A percentile compares a stretch with the other conserved stretches of the same genome.
Conservation (phyloP, 1,140 invertebrate genomes). For the Oncopeltus fasciatus region DNA sequence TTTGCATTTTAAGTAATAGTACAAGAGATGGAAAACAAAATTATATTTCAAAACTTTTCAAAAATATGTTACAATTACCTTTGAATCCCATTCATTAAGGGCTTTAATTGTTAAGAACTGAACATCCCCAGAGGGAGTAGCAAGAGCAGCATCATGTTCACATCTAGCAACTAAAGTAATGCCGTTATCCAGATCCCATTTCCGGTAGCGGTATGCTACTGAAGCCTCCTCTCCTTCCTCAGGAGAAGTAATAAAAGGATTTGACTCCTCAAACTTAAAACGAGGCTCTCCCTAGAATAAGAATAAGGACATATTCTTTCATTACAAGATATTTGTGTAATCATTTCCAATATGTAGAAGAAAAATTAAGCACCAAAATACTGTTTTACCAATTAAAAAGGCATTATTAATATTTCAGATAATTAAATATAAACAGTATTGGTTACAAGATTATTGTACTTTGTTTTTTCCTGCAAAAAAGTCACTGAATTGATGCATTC, state of each 20-base stretch:
- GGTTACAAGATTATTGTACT: too few species aligned
- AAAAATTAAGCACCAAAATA: too few species aligned
- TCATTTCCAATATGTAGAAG: not conserved
- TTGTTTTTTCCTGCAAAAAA: too few species aligned
- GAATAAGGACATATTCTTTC: too few species aligned
- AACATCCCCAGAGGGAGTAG: slow-evolving; percentile 75
- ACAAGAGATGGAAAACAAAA: too few species aligned
- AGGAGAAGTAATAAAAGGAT: slow-evolving; percentile 87
- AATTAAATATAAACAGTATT: too few species aligned
- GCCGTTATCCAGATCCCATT: slow-evolving; percentile 90
- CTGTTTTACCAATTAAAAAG: too few species aligned
- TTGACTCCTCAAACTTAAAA: slow-evolving; percentile 77
- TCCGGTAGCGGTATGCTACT: slow-evolving; percentile 91
- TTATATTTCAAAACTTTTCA: too few species aligned
- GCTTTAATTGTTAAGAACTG: slow-evolving; percentile 96
- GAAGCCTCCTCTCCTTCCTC: slow-evolving; percentile 84
- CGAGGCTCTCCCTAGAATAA: slow-evolving; percentile 60
- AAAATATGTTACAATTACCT: too few species aligned
- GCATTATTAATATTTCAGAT: too few species aligned
- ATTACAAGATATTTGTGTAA: not conserved
- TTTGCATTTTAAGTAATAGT: too few species aligned
- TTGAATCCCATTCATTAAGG: slow-evolving; percentile 97
- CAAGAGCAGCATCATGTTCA: slow-evolving; percentile 91
- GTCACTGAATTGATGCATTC: too few species aligned
- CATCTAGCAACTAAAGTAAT: slow-evolving; percentile 84